Conservation (phyloP, 2,888 invertebrate genomes). For the Meteorus colon region DNA sequence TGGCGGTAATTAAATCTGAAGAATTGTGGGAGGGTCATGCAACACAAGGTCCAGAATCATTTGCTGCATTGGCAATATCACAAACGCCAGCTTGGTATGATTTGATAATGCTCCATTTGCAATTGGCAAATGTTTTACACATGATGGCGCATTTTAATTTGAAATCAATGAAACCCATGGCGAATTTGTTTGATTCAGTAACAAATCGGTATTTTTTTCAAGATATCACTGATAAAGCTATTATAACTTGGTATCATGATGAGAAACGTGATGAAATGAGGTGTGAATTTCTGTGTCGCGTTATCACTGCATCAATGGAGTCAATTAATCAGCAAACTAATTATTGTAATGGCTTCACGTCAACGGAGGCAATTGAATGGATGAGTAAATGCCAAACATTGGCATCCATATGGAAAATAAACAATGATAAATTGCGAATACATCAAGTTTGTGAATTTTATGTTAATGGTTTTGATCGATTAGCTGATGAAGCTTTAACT, state of each 20-base stretch:
- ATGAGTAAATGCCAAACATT: constrained; percentile 82
- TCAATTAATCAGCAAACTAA: constrained; percentile 79
- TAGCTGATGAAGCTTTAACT: constrained; percentile 79
- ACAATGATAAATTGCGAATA: constrained; percentile 81
- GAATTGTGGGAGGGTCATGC: constrained; percentile 79
- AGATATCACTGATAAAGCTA: constrained; percentile 65
- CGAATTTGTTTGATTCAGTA: constrained; percentile 85
- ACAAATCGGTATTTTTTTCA: constrained; percentile 69
- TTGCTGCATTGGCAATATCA: constrained; percentile 86
- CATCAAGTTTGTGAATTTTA: constrained; percentile 84
- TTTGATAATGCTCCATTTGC: constrained; percentile 86
- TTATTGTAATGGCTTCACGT: constrained; percentile 74
- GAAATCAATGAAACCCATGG: constrained; percentile 82
- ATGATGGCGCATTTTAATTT: constrained; percentile 87
- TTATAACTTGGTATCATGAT: constrained; percentile 75
- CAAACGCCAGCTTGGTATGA: constrained; percentile 85
- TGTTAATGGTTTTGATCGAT: constrained; percentile 76
- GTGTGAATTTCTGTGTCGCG: constrained; percentile 82
- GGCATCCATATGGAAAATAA: constrained; percentile 85
- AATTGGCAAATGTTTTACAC: constrained; percentile 84
- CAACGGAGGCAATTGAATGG: constrained; percentile 77
- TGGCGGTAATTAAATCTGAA: constrained; percentile 76
- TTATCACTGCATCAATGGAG: constrained; percentile 84
- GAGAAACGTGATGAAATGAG: constrained; percentile 80
- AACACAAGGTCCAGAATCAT: constrained; percentile 76